phyloP scores from a whole-genome alignment of 2,888 invertebrate genomes.

The Cryptus viduatorius region DNA sequence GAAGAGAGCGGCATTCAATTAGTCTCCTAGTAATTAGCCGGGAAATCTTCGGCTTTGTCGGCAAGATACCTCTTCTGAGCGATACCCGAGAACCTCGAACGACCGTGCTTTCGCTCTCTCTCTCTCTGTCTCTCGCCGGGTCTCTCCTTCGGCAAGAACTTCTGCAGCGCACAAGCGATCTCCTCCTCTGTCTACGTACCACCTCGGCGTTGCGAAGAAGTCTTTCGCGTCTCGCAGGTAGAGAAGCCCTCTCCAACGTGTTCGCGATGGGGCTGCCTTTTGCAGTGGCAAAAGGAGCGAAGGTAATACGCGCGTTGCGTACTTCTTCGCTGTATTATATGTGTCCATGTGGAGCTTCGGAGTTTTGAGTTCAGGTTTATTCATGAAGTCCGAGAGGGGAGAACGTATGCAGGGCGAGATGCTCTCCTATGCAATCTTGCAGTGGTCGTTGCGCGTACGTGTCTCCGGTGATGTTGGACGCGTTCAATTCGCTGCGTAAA shows the following conservation, averaged over 20 bases:
- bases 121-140: slow-evolving; percentile 1
- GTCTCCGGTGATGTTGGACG: background rate
- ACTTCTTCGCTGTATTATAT: background rate
- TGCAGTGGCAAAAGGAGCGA: background rate
- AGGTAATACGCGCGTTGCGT: background rate
- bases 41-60: slow-evolving; percentile 84
- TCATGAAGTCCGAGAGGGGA: background rate
- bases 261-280: background rate
- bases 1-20: slow-evolving; percentile 83
- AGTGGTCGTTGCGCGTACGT: background rate
- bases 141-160: slow-evolving; percentile 21
- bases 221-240: background rate
- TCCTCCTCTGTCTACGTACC: background rate
- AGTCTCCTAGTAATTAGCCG: slow-evolving; percentile 85
- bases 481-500: background rate
- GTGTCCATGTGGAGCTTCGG: background rate
- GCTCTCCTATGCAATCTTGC: background rate
- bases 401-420: background rate
- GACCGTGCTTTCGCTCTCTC: slow-evolving; percentile 3
- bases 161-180: background rate
- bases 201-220: background rate
- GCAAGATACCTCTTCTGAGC: slow-evolving; percentile 78
- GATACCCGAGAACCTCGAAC: slow-evolving; percentile 69
- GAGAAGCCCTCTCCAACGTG: background rate
- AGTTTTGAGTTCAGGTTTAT: background rate